These are phyloP conservation scores for Pao palembangensis DNA, from an alignment of 2,113 vertebrate genomes.

Conservation along the genomic window DNA sequence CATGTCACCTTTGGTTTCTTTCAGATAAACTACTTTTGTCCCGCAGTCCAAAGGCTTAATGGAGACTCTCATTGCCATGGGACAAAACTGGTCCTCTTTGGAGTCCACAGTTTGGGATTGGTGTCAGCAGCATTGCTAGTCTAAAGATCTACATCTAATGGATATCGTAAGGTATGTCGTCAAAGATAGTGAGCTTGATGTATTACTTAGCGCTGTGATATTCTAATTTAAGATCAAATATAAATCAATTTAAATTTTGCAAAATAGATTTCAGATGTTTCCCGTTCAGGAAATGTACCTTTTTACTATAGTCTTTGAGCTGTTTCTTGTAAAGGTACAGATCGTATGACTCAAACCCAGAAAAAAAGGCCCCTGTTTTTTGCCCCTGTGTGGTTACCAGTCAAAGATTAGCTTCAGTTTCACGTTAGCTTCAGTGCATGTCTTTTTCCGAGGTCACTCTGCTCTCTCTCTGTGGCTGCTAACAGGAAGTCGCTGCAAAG, in stretches of 20 bases:
- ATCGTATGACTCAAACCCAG: neutral
- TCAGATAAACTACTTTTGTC: too few relatives aligned
- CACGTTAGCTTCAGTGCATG: neutral
- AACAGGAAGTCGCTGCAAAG: slow-evolving; percentile 28
- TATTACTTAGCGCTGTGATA: neutral
- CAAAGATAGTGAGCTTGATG: neutral
- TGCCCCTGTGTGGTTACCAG: slow-evolving; percentile 4
- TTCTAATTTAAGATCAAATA: neutral
- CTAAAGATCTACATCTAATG: too few relatives aligned
- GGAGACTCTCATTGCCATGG: too few relatives aligned
- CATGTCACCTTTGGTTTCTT: too few relatives aligned
- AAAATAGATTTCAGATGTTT: too few relatives aligned
- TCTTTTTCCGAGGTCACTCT: neutral
- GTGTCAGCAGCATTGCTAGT: too few relatives aligned
- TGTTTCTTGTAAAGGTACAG: slow-evolving; percentile 1
- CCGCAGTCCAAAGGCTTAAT: too few relatives aligned
- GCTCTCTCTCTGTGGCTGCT: slow-evolving; percentile 15
- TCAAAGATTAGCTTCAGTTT: neutral
- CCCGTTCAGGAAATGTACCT: neutral
- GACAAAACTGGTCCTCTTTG: too few relatives aligned
- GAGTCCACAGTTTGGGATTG: too few relatives aligned
- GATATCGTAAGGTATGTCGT: too few relatives aligned
- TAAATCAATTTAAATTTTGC: too few relatives aligned
- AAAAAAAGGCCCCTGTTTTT: slow-evolving; percentile 7
- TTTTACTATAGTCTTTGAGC: neutral